phyloP scores from a whole-genome alignment of 2,888 invertebrate genomes.

The Acleris laterana region DNA sequence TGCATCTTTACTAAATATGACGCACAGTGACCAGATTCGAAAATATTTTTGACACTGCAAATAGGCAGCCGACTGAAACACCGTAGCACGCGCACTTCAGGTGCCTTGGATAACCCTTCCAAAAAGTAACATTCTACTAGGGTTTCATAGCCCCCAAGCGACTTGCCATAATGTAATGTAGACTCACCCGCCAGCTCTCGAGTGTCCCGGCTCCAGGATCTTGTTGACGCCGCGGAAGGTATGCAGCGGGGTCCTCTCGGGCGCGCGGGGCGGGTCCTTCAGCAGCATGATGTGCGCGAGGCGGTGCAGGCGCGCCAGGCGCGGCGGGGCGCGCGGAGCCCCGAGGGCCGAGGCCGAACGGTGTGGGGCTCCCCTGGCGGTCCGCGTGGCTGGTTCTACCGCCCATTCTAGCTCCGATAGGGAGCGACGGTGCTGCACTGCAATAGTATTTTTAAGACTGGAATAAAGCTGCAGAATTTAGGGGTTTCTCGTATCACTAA shows the following conservation, averaged over 20 bases:
- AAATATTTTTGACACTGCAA: no score
- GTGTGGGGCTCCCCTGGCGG: conserved; percentile 65
- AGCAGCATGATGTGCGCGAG: conserved; percentile 94
- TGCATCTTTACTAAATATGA: no score
- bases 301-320: conserved; percentile 84
- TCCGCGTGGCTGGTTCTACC: conserved; percentile 75
- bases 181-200: conserved; percentile 66
- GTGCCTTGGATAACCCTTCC: no score
- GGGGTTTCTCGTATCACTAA: no score
- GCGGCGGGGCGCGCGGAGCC: conserved; percentile 59
- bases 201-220: conserved; percentile 88
- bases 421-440: conserved; percentile 88
- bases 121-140: no score
- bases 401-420: conserved; percentile 88
- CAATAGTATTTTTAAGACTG: no score
- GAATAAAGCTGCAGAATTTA: no score
- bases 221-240: conserved; percentile 92
- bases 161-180: no score
- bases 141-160: no score
- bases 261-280: conserved; percentile 87
- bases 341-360: conserved; percentile 49
- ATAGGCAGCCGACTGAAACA: no score
- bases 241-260: conserved; percentile 89
- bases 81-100: no score
- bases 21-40: no score